These are phyloP conservation scores for Xiphias gladius DNA, from an alignment of 2,113 vertebrate genomes.

Conservation along the genomic window DNA sequence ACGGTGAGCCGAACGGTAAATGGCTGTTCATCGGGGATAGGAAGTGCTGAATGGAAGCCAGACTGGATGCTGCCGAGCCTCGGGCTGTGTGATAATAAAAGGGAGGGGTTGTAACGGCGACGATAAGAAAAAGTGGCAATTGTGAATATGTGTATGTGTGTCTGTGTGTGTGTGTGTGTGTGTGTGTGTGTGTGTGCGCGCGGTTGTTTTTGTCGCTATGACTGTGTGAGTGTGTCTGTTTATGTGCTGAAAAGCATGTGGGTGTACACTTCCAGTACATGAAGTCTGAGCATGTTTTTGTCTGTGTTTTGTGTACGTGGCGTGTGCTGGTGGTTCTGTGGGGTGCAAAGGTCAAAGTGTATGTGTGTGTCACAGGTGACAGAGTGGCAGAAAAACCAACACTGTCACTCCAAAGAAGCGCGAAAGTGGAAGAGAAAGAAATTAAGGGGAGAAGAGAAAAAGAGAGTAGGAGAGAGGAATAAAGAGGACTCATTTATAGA, in stretches of 20 bases:
- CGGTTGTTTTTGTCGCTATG: constrained; percentile 15
- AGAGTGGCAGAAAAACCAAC: constrained; percentile 37
- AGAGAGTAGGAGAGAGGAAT: background rate
- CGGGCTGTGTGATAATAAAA: constrained; percentile 76
- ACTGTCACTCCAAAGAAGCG: constrained; percentile 49
- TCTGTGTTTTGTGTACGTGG: background rate
- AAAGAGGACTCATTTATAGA: background rate
- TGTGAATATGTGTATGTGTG: constrained; percentile 41
- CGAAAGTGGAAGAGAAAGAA: background rate
- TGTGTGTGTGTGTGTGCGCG: constrained; percentile 47
- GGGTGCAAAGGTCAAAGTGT: constrained; percentile 37
- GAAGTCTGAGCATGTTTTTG: background rate
- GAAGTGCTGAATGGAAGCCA: constrained; percentile 68
- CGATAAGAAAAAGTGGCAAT: constrained; percentile 74
- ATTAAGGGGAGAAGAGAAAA: background rate
- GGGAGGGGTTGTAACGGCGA: constrained; percentile 66
- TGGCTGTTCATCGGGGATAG: constrained; percentile 71
- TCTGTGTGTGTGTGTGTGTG: constrained; percentile 27
- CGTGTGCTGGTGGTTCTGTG: constrained; percentile 4
- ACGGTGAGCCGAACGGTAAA: constrained; percentile 66
- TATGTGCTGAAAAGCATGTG: constrained; percentile 4
- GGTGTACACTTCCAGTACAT: constrained; percentile 22
- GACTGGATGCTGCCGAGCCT: constrained; percentile 66
- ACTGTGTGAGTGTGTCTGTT: constrained; percentile 51
- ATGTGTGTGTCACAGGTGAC: constrained; percentile 57